Evolutionary conservation across 2,888 invertebrate species (phyloP), one percentile per base, ranked within the genome.

Genomic region (Polia nebulosa): DNA sequence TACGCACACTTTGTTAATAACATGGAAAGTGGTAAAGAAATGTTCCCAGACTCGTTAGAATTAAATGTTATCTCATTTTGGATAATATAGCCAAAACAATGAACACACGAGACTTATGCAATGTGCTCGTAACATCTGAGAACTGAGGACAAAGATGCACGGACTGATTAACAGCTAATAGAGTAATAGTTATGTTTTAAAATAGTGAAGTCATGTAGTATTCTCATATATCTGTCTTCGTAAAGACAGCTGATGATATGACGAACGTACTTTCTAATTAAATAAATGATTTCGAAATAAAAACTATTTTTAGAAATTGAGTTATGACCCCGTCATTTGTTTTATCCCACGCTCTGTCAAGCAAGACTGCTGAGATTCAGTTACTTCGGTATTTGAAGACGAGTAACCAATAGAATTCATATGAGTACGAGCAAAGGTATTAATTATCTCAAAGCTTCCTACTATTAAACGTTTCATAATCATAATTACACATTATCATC

Each of bases 31-130:
- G 78, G 47, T 70, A 82, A 91, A 90, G 88, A 90, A 89, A 88
- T 87, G 88, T 94, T 94, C 94, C 88, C 94, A 94, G 85, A 83
- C 84, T 88, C 88, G 87, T 87, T 89, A 90, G 89, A 89, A 88
- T 83, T 80, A 88, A 89, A 88, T 87, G 89, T 92, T 93, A 93
- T 93, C 91, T 93, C 89, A 93, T 93, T 94, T 90, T 80, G 86
- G 89, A 86, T 90, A 90, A 93, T 90, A 87, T 82, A 74, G 66
- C 85, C 88, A 86, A 90, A 90, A 94, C 93, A 94, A 93, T 92
- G 92, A 89, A 88, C 87, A 87, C 83, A 76, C 52, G 51, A 52
- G 44, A 57, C 59, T 82, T 72, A 87, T 72, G 82, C 76, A 86
- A 88, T 62, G 27, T 8, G 44, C 63, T 67, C 78, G 84, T 88